Conservation (phyloP, 2,888 invertebrate genomes). For the Polietes domitor region DNA sequence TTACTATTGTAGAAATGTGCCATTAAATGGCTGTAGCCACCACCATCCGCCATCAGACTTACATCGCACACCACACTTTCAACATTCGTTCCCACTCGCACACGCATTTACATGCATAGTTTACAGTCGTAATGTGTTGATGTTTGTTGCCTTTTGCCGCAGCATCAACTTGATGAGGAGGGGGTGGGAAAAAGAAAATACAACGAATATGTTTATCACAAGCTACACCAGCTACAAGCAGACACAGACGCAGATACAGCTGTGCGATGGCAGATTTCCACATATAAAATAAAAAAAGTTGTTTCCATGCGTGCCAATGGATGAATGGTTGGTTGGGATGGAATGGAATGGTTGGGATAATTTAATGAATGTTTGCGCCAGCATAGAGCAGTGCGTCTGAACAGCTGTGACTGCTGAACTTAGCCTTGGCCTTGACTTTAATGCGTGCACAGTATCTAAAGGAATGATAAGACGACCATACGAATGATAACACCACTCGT, state of each 20-base stretch:
- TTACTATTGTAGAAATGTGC: background rate
- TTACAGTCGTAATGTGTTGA: background rate
- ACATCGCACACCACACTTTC: background rate
- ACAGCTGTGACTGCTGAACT: background rate
- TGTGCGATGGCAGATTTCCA: background rate
- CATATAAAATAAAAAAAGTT: background rate
- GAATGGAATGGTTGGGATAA: background rate
- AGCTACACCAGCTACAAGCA: background rate
- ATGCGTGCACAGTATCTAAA: too few species aligned
- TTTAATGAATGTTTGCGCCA: background rate
- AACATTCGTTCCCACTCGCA: too few species aligned
- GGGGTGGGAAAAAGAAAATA: background rate
- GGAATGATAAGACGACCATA: too few species aligned
- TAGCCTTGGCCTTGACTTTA: constrained; percentile 10
- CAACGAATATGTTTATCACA: background rate
- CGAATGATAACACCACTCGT: too few species aligned
- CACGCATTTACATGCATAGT: too few species aligned
- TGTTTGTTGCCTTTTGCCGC: background rate
- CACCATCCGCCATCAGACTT: background rate
- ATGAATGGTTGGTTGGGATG: background rate
- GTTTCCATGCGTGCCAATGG: background rate
- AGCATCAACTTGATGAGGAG: background rate
- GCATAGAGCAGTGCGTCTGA: background rate
- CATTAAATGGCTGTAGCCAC: background rate
- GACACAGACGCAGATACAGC: background rate